Evolutionary conservation across 2,888 invertebrate species (phyloP).

Genomic region (Capitulum mitella): DNA sequence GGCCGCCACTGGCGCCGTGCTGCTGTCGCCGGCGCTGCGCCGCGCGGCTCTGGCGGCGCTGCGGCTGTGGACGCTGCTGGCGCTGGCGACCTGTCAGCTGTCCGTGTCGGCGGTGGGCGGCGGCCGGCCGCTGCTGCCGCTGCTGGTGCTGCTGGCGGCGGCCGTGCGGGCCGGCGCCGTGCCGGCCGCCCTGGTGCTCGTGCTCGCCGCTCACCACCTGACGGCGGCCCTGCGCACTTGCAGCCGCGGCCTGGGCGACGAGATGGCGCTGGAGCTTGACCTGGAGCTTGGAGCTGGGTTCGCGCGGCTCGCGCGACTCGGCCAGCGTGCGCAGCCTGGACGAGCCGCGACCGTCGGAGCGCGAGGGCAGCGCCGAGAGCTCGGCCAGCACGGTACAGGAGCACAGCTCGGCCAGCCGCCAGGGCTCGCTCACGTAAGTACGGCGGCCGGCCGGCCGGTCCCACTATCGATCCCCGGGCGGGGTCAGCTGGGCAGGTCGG

Average conservation of each 20-base stretch:
- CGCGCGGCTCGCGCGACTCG: conserved; percentile 17
- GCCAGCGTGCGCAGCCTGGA: neutral
- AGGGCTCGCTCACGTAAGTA: conserved; percentile 12
- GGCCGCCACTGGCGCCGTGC: neutral
- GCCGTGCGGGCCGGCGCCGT: neutral
- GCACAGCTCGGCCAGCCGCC: neutral
- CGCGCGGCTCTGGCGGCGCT: neutral
- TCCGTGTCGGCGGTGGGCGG: neutral
- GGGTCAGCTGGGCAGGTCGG: neutral
- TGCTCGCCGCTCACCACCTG: neutral
- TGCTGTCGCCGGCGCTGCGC: neutral
- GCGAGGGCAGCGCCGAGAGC: conserved; percentile 2
- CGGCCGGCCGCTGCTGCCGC: neutral
- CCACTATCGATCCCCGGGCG: neutral
- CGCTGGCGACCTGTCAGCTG: neutral
- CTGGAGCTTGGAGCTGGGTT: conserved; percentile 16
- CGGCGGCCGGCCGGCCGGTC: neutral
- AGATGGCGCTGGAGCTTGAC: conserved; percentile 10
- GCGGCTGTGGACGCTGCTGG: neutral
- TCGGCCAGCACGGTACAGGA: neutral
- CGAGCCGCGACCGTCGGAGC: neutral
- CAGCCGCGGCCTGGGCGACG: neutral
- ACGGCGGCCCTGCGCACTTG: neutral
- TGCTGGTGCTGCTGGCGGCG: neutral
- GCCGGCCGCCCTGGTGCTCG: neutral